Conservation (phyloP, 2,113 vertebrate species). For the Poeciliopsis turrubarensis region DNA sequence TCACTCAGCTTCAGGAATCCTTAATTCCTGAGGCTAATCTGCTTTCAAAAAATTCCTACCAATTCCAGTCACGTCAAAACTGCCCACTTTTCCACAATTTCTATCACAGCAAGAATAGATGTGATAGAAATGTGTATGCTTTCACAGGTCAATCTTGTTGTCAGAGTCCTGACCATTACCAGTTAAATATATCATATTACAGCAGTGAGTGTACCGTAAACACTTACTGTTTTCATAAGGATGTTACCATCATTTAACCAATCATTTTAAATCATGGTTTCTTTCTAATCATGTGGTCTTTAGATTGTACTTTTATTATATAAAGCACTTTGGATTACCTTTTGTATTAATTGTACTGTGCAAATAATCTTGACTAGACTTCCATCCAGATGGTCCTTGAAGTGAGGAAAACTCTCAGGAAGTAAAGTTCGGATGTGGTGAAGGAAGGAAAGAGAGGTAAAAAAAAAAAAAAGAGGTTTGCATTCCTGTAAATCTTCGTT, state of each 20-base stretch:
- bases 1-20: no score
- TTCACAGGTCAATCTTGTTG: neutral
- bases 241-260: no score
- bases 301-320: neutral
- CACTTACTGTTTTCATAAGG: no score
- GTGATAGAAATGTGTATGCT: no score
- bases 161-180: neutral
- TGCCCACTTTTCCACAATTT: no score
- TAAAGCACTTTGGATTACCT: neutral
- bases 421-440: conserved; percentile 52
- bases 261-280: neutral
- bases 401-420: conserved; percentile 52
- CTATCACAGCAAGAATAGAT: no score
- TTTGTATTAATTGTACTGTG: neutral
- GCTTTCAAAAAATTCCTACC: no score
- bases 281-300: neutral
- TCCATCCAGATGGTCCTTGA: conserved; percentile 17
- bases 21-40: no score
- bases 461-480: conserved; percentile 26
- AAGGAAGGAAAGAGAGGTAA: conserved; percentile 51
- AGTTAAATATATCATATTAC: neutral
- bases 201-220: neutral
- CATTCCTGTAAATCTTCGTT: conserved; percentile 38
- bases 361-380: neutral
- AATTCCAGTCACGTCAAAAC: no score